Percentiles rank a stretch among this genome's conserved stretches.
Conservation (phyloP, 2,113 vertebrate species). For the Brienomyrus longianalis region DNA sequence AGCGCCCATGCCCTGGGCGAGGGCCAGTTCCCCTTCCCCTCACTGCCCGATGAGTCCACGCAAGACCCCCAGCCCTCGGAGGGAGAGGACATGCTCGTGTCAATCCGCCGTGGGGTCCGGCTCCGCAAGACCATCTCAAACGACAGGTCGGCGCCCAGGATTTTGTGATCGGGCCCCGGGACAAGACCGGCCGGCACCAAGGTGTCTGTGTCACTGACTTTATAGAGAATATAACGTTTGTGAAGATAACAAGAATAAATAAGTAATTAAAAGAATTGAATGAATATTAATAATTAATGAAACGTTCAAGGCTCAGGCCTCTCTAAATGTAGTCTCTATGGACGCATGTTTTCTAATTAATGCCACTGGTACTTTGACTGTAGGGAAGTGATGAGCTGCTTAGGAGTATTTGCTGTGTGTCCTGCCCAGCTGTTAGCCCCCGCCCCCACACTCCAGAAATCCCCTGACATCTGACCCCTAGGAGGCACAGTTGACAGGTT, state of each 20-base stretch:
- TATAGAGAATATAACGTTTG: slow-evolving; percentile 21
- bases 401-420: not conserved
- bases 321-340: slow-evolving; percentile 19
- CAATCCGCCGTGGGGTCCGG: slow-evolving; percentile 85
- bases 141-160: slow-evolving; percentile 85
- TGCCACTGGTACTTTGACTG: slow-evolving; percentile 10
- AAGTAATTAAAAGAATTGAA: slow-evolving; percentile 22
- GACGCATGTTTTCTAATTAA: slow-evolving; percentile 30
- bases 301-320: not conserved
- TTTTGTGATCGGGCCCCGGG: slow-evolving; percentile 67
- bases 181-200: not conserved
- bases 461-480: not conserved
- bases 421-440: not conserved
- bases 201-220: slow-evolving; percentile 14
- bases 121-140: slow-evolving; percentile 88
- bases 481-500: not conserved
- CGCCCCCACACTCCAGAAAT: not conserved
- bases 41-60: slow-evolving; percentile 16
- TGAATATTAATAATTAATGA: slow-evolving; percentile 23
- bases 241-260: slow-evolving; percentile 23
- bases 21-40: slow-evolving; percentile 85
- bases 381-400: slow-evolving; percentile 18
- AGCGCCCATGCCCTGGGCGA: slow-evolving; percentile 85
- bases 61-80: slow-evolving; percentile 45
- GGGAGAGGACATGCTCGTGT: slow-evolving; percentile 81